Base-by-base conservation (phyloP, 92 coral and sea anemone genomes). In the Parazoanthus darwini region DNA sequence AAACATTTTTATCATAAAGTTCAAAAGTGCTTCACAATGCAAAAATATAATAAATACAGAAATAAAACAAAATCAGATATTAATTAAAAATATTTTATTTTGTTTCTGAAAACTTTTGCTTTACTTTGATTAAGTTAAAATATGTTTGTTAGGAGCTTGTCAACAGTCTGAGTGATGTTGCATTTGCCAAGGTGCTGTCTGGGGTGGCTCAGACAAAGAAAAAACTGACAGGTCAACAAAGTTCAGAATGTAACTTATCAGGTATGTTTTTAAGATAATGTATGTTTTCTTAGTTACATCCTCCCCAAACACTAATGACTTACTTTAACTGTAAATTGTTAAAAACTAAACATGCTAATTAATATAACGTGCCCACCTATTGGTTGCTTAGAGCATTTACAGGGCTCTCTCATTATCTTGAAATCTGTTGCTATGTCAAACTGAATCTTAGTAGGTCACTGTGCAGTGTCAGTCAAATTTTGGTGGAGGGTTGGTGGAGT, bases 201-300 rank as follows among this genome's bases (percentile, higher is more conserved):
- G 86, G 67, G 48, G 80, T 5, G 43, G 80, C 84, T 39, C 86
- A 5, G 35, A 68, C 80, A 73, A 89, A 82, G 86, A 88, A n/a
- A 46, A 86, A 85, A 65, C 5, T 43, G 78, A 14, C 37, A 44
- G 36, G 26, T 42, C 78, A 83, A 67, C 77, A 82, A 5, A 83
- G 15, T 46, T 83, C 78, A 26, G 36, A 6, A 1, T 44, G 5
- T 46, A 29, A 56, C 70, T 2, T 83, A 68, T 51, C 67, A 83
- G 87, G 87, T 83, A 39, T 78, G 82, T 46, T n/a, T 78, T 23
- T 9, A 48, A 20, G 22, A 59, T 59, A 59, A n/a, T 59, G 67
- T 59, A 16, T 71, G 43, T 38, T 18, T 25, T 42, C 11, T 44
- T 29, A 29, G 33, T 29, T 29, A 0, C 33, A 29, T 29, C 33